Base-by-base conservation (phyloP, 1,140 invertebrate species). In the Drosophila murphyi region DNA sequence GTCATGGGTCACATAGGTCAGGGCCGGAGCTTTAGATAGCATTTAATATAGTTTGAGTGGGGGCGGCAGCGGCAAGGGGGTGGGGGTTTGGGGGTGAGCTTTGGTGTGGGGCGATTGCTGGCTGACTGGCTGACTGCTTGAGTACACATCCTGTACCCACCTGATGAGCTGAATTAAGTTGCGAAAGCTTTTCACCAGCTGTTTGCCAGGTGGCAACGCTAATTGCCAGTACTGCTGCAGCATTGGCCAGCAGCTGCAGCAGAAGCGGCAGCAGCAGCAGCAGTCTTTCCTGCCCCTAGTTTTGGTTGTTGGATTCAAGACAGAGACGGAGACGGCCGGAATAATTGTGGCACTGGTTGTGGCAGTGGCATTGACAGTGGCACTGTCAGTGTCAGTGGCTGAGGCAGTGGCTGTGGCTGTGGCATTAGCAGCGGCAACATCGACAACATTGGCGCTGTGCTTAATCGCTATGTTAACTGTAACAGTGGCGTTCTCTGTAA, bases 111-210 rank as follows among this genome's bases (percentile, higher is more conserved):
- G 20, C 20, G 20, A 20, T 20, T 20, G 12, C 45, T 41, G 41
- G 8, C 55, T 67, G 51, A 41, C 61, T 64, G 68, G 60, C 50
- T 68, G 63, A 73, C 39, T 41, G 73, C 62, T 52, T 41, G 54
- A 59, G 28, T 72, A 59, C 78, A 61, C 60, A 41, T 41, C 39
- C 39, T 41, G 39, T 76, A 88, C 83, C 83, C 80, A 88, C 85
- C 85, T 88, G 85, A 88, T 89, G 63, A 78, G 78, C 77, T 82
- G 75, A 39, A 62, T 78, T 48, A 88, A 55, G 57, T 88, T 82
- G 71, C 85, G 86, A 48, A 81, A 62, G 8, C 43, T 56, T 73
- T 68, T 59, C 5, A 60, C 39, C 62, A 65, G 29, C 43, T 76
- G 55, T 56, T 37, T 65, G 69, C 59, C 51, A 52, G 54, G 61